Evolutionary conservation across 2,888 invertebrate species (phyloP), one percentile per base, ranked within the genome.

Genomic region (Smittia aterrima): DNA sequence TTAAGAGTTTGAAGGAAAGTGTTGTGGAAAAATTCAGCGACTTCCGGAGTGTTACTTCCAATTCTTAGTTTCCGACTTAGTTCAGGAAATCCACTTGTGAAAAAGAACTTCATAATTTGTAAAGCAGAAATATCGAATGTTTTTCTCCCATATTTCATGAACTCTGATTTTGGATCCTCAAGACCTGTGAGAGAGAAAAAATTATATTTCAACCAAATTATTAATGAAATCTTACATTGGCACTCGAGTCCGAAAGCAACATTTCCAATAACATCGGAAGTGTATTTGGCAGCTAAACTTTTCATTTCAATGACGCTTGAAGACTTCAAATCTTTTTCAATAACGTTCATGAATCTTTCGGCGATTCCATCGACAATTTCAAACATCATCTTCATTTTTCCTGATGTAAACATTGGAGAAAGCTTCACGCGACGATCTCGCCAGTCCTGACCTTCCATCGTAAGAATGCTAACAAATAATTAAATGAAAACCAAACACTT

Each of bases 211-310:
- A n/a, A n/a, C n/a, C n/a, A n/a, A n/a, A n/a, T n/a, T n/a, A n/a
- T n/a, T n/a, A n/a, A n/a, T n/a, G n/a, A n/a, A n/a, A n/a, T n/a
- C n/a, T 62, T 82, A 27, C 82, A 75, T 85, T 83, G 75, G 83
- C n/a, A 16, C 13, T 84, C 82, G 6, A 85, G 79, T 0, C 85
- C 85, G 76, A 85, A 85, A 9, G 84, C 84, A 77, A 84, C 83
- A 0, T 79, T 80, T 0, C 85, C 84, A 62, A 86, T 85, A 0
- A 85, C 84, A 77, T 86, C 85, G 6, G 84, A 84, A 1, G 85
- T 84, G 76, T 81, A 86, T 1, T 64, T 64, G 1, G 4, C 25
- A 3, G 25, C 1, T 9, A 3, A 7, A 13, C 25, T 20, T 27
- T 64, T 64, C 2, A 64, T 64, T 27, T 64, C 64, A 4, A 25